Conservation (phyloP, 1,140 invertebrate species). For the Tetragnatha versicolor region DNA sequence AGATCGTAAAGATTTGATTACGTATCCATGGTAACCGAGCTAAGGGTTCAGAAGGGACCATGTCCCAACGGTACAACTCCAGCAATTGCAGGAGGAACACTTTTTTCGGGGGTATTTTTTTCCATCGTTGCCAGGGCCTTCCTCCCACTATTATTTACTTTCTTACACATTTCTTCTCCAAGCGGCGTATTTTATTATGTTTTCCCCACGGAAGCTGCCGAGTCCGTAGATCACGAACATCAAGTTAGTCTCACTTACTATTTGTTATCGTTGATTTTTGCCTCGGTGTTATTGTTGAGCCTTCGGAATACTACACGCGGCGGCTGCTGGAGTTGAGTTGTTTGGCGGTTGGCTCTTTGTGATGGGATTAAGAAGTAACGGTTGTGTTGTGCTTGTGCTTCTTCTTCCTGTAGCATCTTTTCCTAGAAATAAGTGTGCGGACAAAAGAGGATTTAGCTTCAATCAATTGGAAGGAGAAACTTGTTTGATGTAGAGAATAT, state of each 20-base stretch:
- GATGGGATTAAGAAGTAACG: conserved; percentile 22
- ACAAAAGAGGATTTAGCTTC: neutral
- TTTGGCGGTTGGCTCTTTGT: neutral
- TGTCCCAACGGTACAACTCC: neutral
- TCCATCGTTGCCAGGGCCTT: neutral
- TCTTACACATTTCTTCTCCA: conserved; percentile 4
- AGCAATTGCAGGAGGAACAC: conserved; percentile 1
- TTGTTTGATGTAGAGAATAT: neutral
- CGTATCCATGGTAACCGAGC: conserved; percentile 15
- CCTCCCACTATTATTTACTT: conserved; percentile 39
- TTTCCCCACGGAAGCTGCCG: neutral
- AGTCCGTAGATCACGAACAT: conserved; percentile 1
- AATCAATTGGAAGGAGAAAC: conserved; percentile 1
- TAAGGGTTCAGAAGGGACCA: conserved; percentile 9
- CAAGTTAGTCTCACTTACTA: conserved; percentile 25
- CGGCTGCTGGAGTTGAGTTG: neutral
- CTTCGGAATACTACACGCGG: neutral
- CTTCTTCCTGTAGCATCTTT: neutral
- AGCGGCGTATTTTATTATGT: neutral
- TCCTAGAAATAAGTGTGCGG: neutral
- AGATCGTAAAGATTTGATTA: conserved; percentile 50
- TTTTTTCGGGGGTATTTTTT: neutral
- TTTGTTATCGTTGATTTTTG: conserved; percentile 11
- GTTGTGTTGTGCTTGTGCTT: neutral
- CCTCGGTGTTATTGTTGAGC: neutral